Evolutionary conservation across 2,888 invertebrate species (phyloP).

Genomic region (Aleiodes alternator): DNA sequence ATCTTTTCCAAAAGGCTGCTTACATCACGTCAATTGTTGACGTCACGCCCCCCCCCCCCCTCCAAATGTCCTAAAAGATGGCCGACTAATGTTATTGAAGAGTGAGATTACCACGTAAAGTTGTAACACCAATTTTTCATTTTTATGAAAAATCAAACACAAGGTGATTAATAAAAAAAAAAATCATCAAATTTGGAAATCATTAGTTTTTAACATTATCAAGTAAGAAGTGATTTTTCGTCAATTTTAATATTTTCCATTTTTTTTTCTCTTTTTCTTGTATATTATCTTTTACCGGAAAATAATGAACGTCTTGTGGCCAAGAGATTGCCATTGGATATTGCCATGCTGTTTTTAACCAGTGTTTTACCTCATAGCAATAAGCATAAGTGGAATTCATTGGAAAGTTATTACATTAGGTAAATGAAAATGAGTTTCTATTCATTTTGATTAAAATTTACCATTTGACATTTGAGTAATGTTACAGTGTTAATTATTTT

Average conservation of each 20-base stretch:
- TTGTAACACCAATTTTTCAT: background rate
- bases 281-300: no score
- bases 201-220: no score
- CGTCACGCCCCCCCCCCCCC: background rate
- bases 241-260: no score
- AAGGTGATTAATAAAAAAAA: background rate
- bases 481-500: no score
- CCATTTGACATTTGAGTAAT: no score
- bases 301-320: background rate
- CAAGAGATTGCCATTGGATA: conserved; percentile 38
- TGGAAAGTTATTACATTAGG: conserved; percentile 10
- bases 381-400: conserved; percentile 58
- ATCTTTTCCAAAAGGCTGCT: no score
- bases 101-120: conserved; percentile 20
- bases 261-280: no score
- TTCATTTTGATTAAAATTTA: no score
- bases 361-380: conserved; percentile 60
- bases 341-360: conserved; percentile 66
- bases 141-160: background rate
- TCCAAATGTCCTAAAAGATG: background rate
- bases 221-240: no score
- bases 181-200: background rate
- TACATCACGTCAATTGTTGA: background rate
- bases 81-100: conserved; percentile 35
- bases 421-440: background rate